Conservation (phyloP, 2,888 invertebrate species). For the Julus scanicus region DNA sequence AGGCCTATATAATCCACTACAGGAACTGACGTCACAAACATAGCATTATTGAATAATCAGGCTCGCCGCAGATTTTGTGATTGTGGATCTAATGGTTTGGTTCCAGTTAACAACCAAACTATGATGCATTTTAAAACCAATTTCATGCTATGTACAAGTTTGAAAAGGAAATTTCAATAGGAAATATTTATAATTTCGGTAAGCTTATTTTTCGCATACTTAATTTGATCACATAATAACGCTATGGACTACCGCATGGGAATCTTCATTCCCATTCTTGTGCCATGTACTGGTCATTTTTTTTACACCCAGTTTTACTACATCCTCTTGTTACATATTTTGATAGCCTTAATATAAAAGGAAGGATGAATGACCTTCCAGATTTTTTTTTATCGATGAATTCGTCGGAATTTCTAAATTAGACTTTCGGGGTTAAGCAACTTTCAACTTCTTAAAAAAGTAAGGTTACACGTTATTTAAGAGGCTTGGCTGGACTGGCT, state of each 20-base stretch:
- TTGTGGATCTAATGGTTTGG: neutral
- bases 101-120: neutral
- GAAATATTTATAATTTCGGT: neutral
- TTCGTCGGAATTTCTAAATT: constrained; percentile 26
- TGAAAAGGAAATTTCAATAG: neutral
- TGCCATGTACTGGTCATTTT: neutral
- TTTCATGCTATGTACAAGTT: neutral
- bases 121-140: neutral
- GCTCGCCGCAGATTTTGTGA: too few relatives aligned
- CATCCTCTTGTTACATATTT: constrained; percentile 33
- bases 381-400: constrained; percentile 18
- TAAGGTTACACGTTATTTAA: constrained; percentile 13
- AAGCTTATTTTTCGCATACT: neutral
- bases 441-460: constrained; percentile 33
- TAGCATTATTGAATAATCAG: too few relatives aligned
- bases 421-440: constrained; percentile 33
- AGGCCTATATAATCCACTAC: too few relatives aligned
- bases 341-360: neutral
- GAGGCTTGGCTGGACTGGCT: neutral
- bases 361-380: constrained; percentile 8
- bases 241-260: neutral
- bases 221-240: constrained; percentile 10
- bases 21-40: too few relatives aligned
- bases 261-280: neutral
- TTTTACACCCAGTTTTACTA: neutral